phyloP scores from a whole-genome alignment of 2,888 invertebrate species.

The Agriopis leucophaearia region DNA sequence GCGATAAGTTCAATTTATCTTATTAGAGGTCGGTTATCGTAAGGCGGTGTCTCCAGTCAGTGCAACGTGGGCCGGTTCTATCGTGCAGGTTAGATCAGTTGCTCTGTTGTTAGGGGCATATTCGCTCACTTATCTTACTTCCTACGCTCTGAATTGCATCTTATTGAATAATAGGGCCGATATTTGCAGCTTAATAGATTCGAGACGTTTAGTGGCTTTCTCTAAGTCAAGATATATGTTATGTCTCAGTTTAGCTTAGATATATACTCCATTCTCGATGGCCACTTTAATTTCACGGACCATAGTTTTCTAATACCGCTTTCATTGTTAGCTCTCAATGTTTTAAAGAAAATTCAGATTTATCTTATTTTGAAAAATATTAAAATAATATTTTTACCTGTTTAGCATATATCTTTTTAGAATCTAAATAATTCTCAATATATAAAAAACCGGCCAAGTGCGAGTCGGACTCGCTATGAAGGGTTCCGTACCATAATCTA shows the following conservation, averaged over 20 bases:
- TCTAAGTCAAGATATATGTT: slow-evolving; percentile 10
- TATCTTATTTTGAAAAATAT: not conserved
- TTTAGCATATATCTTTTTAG: too few species aligned
- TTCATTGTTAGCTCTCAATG: slow-evolving; percentile 46
- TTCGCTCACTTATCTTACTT: slow-evolving; percentile 51
- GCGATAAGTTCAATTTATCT: slow-evolving; percentile 75
- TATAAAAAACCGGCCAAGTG: too few species aligned
- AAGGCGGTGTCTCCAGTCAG: slow-evolving; percentile 58
- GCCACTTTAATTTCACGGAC: slow-evolving; percentile 37
- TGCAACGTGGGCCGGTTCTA: slow-evolving; percentile 62
- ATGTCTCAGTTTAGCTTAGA: slow-evolving; percentile 17
- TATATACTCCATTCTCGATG: slow-evolving; percentile 24
- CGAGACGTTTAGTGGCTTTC: slow-evolving; percentile 14
- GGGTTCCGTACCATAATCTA: too few species aligned
- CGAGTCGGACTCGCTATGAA: too few species aligned
- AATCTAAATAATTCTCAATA: too few species aligned
- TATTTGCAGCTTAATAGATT: slow-evolving; percentile 43
- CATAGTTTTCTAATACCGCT: slow-evolving; percentile 38
- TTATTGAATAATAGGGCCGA: slow-evolving; percentile 31
- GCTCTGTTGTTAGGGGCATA: slow-evolving; percentile 45
- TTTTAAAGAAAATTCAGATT: slow-evolving; percentile 11
- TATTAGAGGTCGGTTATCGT: slow-evolving; percentile 64
- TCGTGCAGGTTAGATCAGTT: slow-evolving; percentile 43
- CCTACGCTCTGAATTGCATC: slow-evolving; percentile 53
- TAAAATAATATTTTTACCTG: not conserved